A percentile compares a stretch with the other conserved stretches of the same genome.
These are phyloP conservation scores for Mythimna impura DNA, from an alignment of 2,888 invertebrate species.

Conservation along the genomic window DNA sequence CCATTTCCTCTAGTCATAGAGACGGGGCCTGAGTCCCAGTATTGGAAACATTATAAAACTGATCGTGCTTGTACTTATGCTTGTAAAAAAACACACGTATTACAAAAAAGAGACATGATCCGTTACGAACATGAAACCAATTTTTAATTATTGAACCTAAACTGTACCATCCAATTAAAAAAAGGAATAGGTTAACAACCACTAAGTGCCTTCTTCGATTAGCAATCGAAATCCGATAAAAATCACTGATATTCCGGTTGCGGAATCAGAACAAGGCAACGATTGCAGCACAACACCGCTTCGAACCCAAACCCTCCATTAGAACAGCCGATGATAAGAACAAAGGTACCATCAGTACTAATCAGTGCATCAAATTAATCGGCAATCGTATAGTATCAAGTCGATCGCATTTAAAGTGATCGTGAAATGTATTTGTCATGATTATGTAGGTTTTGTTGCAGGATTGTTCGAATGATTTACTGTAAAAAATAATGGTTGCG, in stretches of 20 bases:
- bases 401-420: slow-evolving; percentile 31
- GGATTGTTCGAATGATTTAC: no score
- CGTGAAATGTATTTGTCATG: slow-evolving; percentile 10
- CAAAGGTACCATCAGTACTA: slow-evolving; percentile 75
- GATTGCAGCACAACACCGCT: slow-evolving; percentile 68
- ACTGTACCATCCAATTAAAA: slow-evolving; percentile 5
- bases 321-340: slow-evolving; percentile 77
- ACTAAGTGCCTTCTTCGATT: slow-evolving; percentile 49
- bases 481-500: no score
- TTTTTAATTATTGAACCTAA: background rate
- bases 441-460: background rate
- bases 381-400: slow-evolving; percentile 38
- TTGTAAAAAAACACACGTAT: background rate
- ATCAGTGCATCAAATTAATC: slow-evolving; percentile 72
- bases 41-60: no score
- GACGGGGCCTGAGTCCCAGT: no score
- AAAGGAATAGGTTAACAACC: slow-evolving; percentile 12
- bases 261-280: slow-evolving; percentile 77
- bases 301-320: slow-evolving; percentile 75
- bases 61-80: no score
- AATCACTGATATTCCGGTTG: slow-evolving; percentile 75
- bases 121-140: no score
- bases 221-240: slow-evolving; percentile 73
- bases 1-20: no score
- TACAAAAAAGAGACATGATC: background rate